Base-by-base conservation (phyloP, 2,113 vertebrate species). In the Oncorhynchus nerka region DNA sequence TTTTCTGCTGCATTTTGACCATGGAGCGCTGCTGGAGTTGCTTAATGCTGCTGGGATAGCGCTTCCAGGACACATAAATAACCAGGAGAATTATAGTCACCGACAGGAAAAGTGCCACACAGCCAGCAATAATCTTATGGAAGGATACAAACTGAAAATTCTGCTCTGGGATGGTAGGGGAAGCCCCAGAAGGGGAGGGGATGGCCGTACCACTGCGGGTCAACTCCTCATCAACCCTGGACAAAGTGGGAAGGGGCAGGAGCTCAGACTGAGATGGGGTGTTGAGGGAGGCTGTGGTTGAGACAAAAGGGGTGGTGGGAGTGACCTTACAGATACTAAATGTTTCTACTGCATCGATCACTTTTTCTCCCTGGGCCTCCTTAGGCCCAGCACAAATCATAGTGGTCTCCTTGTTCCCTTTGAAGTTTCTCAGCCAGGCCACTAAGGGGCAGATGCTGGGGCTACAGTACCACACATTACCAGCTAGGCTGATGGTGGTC, bases 21-120 rank as follows among this genome's bases (percentile, higher is more conserved):
- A 94, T 92, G 0, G 97, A 96, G 75, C 94, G 95, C 87, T 98
- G 96, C 89, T 99, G 97, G 11, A 99, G 96, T 81, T 95, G 96
- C 66, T 97, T 97, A 94, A 98, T 95, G 89, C 97, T 99, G 92
- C 95, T 96, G 2, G 97, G 97, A 5, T 99, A 99, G 57, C 93
- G 95, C 91, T 96, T 97, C 97, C 97, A 99, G 0, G 97, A 99
- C 70, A 99, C 95, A 16, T 98, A 99, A 92, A 97, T 98, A 12
- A 99, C 97, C 93, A 99, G 92, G 71, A 99, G 89, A 90, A 99
- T 98, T 92, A 99, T 95, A 81, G 97, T 94, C 92, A 99, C 95
- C 0, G 97, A 99, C 19, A 99, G 91, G 66, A 98, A 97, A 74
- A 99, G 96, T n/a, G 97, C 97, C 87, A 97, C 95, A 0, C 95